A percentile compares a stretch with the other conserved stretches of the same genome.
Evolutionary conservation across 2,797 vertebrate genomes (phyloP).

Genomic region (Arvicola amphibius): DNA sequence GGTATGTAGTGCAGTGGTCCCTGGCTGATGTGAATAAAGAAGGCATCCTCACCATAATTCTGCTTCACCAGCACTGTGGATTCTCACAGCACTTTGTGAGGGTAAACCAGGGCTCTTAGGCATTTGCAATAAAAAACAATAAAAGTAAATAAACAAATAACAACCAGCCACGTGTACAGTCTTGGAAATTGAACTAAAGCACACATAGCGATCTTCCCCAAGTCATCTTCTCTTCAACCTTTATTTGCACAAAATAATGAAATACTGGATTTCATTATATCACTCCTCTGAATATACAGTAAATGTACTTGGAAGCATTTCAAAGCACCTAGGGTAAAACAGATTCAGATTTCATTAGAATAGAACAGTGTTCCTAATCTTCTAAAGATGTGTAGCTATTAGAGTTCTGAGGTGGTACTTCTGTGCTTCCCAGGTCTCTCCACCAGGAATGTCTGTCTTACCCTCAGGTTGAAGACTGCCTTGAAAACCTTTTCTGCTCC

Average conservation of each 20-base stretch:
- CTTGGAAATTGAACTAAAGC: background rate
- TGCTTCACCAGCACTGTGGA: background rate
- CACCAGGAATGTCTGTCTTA: background rate
- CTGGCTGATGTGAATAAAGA: background rate
- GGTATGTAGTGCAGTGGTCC: fast-evolving
- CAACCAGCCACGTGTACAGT: background rate
- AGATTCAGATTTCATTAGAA: background rate
- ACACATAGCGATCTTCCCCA: background rate
- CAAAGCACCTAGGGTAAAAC: background rate
- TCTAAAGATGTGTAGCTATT: fast-evolving
- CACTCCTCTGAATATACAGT: background rate
- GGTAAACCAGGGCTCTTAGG: background rate
- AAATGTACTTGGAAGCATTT: background rate
- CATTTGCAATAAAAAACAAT: background rate
- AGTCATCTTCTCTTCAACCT: background rate
- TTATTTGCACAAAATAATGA: background rate
- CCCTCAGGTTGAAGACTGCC: background rate
- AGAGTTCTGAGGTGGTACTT: fast-evolving
- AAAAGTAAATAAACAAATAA: background rate
- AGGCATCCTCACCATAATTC: background rate
- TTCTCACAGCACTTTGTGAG: background rate
- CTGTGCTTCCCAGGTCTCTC: fast-evolving
- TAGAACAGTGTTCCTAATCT: fast-evolving
- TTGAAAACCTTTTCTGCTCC: background rate
- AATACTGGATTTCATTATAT: background rate